Evolutionary conservation across 2,113 vertebrate species (phyloP).

Genomic region (Muscicapa adusta): DNA sequence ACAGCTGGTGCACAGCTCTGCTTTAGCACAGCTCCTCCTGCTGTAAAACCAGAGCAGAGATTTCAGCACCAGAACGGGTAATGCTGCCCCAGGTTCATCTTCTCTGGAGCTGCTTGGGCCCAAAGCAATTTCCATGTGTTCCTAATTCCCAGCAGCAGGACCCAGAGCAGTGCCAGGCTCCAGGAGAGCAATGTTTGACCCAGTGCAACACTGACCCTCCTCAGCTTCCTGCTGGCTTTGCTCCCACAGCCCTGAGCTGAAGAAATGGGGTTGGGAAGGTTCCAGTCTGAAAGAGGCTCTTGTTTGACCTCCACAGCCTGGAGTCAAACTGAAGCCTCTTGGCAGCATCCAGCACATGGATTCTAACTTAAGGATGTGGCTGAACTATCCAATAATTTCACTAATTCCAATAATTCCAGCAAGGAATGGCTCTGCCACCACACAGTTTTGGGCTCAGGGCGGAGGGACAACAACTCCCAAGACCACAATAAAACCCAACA

Average conservation of each 20-base stretch:
- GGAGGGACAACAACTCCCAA: background rate
- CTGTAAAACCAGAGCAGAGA: background rate
- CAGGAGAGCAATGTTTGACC: rapidly evolving
- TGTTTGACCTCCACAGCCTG: background rate
- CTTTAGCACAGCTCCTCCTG: rapidly evolving
- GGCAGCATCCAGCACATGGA: background rate
- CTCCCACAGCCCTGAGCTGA: too few species aligned
- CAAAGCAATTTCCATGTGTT: background rate
- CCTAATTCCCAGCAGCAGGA: background rate
- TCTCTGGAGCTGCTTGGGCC: background rate
- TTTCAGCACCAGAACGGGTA: rapidly evolving
- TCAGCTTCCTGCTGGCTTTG: background rate
- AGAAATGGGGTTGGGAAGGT: too few species aligned
- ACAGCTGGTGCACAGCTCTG: background rate
- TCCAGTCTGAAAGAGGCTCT: too few species aligned
- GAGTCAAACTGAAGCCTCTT: background rate
- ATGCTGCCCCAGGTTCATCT: background rate
- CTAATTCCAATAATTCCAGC: background rate
- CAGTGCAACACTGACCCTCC: background rate
- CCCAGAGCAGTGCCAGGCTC: background rate
- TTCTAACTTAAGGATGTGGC: background rate
- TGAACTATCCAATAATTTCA: background rate
- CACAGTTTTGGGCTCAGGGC: rapidly evolving
- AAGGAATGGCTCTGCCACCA: background rate
- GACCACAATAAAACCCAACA: background rate